Percentiles rank a stretch among this genome's conserved stretches.
Conservation (phyloP, 2,888 invertebrate genomes). For the Phortica okadai region DNA sequence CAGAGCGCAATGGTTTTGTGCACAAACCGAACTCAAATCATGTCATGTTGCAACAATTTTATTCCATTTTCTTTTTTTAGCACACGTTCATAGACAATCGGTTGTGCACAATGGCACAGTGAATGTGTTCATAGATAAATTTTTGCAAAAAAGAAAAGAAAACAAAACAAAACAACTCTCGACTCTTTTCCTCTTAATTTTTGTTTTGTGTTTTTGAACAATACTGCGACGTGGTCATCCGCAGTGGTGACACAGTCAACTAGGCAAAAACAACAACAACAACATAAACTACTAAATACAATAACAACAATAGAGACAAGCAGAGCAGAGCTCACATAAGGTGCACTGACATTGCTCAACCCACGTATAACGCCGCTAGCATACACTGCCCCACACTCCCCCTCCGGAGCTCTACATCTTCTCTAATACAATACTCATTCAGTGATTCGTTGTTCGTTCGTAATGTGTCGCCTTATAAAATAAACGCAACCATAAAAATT, state of each 20-base stretch:
- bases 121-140: background rate
- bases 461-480: constrained; percentile 41
- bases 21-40: background rate
- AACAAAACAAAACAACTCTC: background rate
- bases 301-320: constrained; percentile 1
- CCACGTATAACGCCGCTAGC: too few species aligned
- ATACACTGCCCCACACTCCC: background rate
- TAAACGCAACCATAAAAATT: constrained; percentile 50
- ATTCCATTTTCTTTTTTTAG: background rate
- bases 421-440: background rate
- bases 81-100: background rate
- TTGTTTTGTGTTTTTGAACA: background rate
- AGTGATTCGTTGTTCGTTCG: constrained; percentile 9
- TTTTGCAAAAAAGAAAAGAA: background rate
- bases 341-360: background rate
- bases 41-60: background rate
- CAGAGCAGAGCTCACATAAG: constrained; percentile 6
- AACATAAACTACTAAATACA: background rate
- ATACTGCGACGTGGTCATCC: constrained; percentile 15
- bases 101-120: background rate
- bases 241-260: constrained; percentile 4
- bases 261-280: constrained; percentile 8
- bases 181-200: background rate
- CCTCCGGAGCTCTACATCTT: background rate
- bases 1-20: background rate